These are phyloP conservation scores for Mythimna pallens DNA, from an alignment of 2,888 invertebrate genomes.

Conservation along the genomic window DNA sequence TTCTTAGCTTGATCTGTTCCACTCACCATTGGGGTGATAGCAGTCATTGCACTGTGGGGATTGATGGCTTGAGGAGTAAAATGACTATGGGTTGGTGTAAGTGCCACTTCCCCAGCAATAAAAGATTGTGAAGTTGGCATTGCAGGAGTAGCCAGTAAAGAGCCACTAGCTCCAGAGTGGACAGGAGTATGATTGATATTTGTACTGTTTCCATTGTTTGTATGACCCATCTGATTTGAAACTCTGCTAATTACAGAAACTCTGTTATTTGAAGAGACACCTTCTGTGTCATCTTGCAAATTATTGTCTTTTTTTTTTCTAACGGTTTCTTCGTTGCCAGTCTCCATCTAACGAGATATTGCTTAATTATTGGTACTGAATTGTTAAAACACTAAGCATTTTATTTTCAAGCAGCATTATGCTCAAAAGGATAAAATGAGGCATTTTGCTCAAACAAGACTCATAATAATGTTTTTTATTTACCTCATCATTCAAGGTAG, in stretches of 20 bases:
- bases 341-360: slow-evolving; percentile 46
- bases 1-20: slow-evolving; percentile 91
- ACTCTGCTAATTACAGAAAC: slow-evolving; percentile 32
- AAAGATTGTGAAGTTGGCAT: slow-evolving; percentile 64
- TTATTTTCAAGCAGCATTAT: neutral
- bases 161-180: slow-evolving; percentile 21
- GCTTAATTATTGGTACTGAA: slow-evolving; percentile 4
- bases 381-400: neutral
- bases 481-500: slow-evolving; percentile 52
- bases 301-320: slow-evolving; percentile 1
- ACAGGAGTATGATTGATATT: slow-evolving; percentile 40
- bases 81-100: slow-evolving; percentile 84
- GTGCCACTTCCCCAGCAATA: slow-evolving; percentile 80
- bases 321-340: slow-evolving; percentile 6
- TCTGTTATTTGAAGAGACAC: slow-evolving; percentile 17
- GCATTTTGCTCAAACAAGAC: neutral
- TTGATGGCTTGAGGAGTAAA: slow-evolving; percentile 85
- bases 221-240: slow-evolving; percentile 15
- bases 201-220: slow-evolving; percentile 17
- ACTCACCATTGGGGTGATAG: slow-evolving; percentile 88
- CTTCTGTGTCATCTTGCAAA: slow-evolving; percentile 8
- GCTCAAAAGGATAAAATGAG: too few relatives aligned
- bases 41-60: slow-evolving; percentile 90
- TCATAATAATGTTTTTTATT: neutral
- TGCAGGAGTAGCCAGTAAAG: slow-evolving; percentile 55